A percentile compares a stretch with the other conserved stretches of the same genome.
phyloP scores from a whole-genome alignment of 2,113 vertebrate species.

The Bolborhynchus lineola region DNA sequence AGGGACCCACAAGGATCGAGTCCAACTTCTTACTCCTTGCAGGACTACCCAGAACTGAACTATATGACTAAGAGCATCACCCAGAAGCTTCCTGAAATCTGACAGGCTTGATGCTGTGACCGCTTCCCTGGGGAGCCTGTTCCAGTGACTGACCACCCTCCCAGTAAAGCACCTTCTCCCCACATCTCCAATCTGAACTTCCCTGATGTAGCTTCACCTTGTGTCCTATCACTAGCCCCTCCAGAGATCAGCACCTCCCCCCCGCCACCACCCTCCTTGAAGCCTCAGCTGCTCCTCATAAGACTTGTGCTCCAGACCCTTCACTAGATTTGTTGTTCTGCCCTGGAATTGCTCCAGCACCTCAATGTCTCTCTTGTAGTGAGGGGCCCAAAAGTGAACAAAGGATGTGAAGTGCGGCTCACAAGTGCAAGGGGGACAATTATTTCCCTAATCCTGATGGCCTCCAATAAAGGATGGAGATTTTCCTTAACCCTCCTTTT shows the following conservation, averaged over 20 bases:
- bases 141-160: rapidly evolving
- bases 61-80: rapidly evolving
- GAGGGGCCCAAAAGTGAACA: not conserved
- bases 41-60: not conserved
- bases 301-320: not conserved
- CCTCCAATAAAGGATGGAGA: too few relatives aligned
- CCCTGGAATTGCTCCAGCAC: not conserved
- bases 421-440: not conserved
- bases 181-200: not conserved
- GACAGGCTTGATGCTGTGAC: not conserved
- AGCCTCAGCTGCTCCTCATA: rapidly evolving
- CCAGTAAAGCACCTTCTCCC: not conserved
- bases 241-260: not conserved
- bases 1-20: not conserved
- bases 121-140: not conserved
- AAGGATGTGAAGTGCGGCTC: rapidly evolving
- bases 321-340: not conserved
- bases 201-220: not conserved
- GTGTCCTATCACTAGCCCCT: rapidly evolving
- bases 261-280: not conserved
- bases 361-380: not conserved
- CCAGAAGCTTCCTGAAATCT: not conserved
- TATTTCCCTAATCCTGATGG: not conserved
- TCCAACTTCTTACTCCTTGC: not conserved
- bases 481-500: not conserved